Base-by-base conservation (phyloP, 2,113 vertebrate genomes). In the Nycticorax nycticorax region DNA sequence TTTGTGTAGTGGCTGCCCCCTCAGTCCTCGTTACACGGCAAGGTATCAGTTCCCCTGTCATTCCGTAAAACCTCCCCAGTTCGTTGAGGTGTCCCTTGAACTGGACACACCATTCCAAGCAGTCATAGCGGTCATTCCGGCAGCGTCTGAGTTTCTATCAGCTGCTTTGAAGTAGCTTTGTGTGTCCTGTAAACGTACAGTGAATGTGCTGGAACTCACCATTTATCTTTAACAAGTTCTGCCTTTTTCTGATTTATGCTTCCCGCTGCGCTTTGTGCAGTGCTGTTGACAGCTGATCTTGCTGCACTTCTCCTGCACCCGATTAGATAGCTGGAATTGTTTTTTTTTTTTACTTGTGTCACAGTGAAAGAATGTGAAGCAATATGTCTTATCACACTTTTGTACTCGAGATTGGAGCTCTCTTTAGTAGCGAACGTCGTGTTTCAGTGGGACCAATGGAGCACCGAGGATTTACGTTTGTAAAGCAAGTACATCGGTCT, bases 211-310 rank as follows among this genome's bases (percentile, higher is more conserved):
- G 7, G 33, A 63, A 45, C 71, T 76, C 2, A 2, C n/a, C 32
- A 10, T 82, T 71, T 66, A 6, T 52, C 52, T 63, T 50, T 6
- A 60, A 30, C 1, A 3, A 69, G 39, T 53, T 68, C 43, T 86
- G 69, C 52, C 30, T 28, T 53, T 48, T 27, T 63, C 55, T 79
- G 37, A 24, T 45, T 50, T n/a, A 21, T 76, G 47, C 56, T 74
- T 43, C 43, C 41, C 1, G 3, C 76, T 37, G 56, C 41, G 87
- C 50, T 81, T 76, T 8, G 4, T 43, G 41, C 32, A 9, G 52
- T 22, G 71, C 53, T 55, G 66, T 41, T 87, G 92, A 73, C 92
- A 73, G 88, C 82, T 67, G 57, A 71, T 66, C 39, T 86, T 41
- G 57, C 76, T 53, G 30, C 39, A 11, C 62, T 74, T 52, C 59